Evolutionary conservation across 2,797 vertebrate species (phyloP).

Genomic region (Eurystomus glaucurus): DNA sequence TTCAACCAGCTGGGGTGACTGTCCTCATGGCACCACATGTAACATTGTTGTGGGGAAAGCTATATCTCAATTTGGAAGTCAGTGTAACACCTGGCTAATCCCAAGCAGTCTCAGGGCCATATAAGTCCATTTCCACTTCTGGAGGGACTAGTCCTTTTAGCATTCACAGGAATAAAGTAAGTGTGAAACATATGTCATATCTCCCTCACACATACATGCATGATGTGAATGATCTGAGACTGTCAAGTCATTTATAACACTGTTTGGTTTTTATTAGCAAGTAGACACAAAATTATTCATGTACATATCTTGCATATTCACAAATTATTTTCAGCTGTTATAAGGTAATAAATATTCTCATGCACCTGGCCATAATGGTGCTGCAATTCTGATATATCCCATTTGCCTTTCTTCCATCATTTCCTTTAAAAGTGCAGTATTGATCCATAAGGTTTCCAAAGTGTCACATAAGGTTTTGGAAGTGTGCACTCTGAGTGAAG

Average conservation of each 20-base stretch:
- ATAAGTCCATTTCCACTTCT: not conserved
- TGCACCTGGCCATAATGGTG: not conserved
- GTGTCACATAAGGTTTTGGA: no score
- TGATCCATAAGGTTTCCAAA: accelerated
- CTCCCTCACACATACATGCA: not conserved
- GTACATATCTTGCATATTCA: slow-evolving; percentile 11
- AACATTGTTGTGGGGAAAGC: not conserved
- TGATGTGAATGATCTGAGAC: not conserved
- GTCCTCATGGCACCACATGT: accelerated
- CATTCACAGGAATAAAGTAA: not conserved
- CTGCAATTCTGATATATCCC: not conserved
- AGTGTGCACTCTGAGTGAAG: not conserved
- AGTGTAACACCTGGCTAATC: not conserved
- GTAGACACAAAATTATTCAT: slow-evolving; percentile 3
- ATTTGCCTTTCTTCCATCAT: not conserved
- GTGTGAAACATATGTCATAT: not conserved
- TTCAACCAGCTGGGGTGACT: not conserved
- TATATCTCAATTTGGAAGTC: not conserved
- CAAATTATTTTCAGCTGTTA: slow-evolving; percentile 38
- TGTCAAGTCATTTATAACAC: not conserved
- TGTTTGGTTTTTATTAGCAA: not conserved
- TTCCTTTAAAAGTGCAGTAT: not conserved
- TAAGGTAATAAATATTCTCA: slow-evolving; percentile 12
- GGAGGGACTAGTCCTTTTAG: not conserved
- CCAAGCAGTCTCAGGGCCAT: not conserved